These are phyloP conservation scores for Troglohyphantes excavatus DNA, from an alignment of 2,888 invertebrate species.

Conservation along the genomic window DNA sequence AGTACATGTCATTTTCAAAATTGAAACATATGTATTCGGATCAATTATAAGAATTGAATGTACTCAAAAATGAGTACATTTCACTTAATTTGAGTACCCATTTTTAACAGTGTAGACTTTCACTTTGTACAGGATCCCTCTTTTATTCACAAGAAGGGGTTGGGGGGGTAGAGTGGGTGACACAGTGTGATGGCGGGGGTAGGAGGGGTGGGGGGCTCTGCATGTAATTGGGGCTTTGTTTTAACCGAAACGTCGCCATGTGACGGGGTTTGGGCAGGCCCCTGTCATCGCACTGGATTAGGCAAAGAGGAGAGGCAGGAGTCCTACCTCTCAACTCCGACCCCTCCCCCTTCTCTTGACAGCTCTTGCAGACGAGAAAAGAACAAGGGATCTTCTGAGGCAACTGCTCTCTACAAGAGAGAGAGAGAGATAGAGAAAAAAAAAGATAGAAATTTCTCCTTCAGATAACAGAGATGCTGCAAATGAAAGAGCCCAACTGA, in stretches of 20 bases:
- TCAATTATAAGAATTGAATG: too few relatives aligned
- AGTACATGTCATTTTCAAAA: too few relatives aligned
- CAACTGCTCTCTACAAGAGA: slow-evolving; percentile 5
- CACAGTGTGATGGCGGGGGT: slow-evolving; percentile 48
- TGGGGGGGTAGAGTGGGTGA: slow-evolving; percentile 15
- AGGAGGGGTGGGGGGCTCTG: slow-evolving; percentile 45
- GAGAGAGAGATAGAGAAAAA: slow-evolving; percentile 15
- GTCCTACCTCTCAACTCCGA: slow-evolving; percentile 16
- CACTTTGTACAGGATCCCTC: slow-evolving; percentile 34
- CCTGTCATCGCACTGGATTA: slow-evolving; percentile 77
- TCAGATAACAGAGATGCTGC: neutral
- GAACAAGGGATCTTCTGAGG: slow-evolving; percentile 47
- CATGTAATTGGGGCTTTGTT: slow-evolving; percentile 78
- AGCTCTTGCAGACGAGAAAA: slow-evolving; percentile 17
- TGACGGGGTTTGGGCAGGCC: slow-evolving; percentile 71
- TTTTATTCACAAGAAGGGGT: neutral
- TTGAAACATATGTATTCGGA: too few relatives aligned
- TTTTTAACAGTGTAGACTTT: too few relatives aligned
- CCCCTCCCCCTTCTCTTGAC: slow-evolving; percentile 52
- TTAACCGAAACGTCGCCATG: slow-evolving; percentile 70
- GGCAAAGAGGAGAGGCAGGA: slow-evolving; percentile 61
- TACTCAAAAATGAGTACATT: too few relatives aligned
- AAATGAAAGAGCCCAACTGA: neutral
- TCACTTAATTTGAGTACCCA: too few relatives aligned
- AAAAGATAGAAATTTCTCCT: neutral